These are phyloP conservation scores for Kryptolebias marmoratus DNA, from an alignment of 2,113 vertebrate species.

Conservation along the genomic window DNA sequence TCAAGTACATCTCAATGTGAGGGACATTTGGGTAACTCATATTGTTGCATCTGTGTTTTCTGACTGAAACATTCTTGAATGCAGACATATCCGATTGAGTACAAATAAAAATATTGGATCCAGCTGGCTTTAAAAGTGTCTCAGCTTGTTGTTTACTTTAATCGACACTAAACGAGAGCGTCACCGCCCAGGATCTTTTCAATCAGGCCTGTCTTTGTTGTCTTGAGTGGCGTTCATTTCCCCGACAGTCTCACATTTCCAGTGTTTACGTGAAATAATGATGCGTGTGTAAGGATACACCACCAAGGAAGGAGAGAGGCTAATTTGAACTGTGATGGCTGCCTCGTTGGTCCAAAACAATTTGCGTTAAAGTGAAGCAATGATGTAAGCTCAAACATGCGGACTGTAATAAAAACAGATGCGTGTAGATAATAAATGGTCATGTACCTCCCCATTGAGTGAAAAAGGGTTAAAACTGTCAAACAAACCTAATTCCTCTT, in stretches of 20 bases:
- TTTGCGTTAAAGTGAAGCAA: slow-evolving; percentile 58
- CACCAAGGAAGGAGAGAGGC: slow-evolving; percentile 41
- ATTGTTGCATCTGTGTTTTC: slow-evolving; percentile 39
- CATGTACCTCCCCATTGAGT: background rate
- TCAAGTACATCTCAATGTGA: slow-evolving; percentile 75
- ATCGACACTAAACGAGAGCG: slow-evolving; percentile 64
- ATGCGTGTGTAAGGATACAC: slow-evolving; percentile 73
- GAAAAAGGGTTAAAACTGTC: slow-evolving; percentile 39
- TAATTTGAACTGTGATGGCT: slow-evolving; percentile 55
- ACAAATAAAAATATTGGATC: slow-evolving; percentile 55
- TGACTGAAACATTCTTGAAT: slow-evolving; percentile 56
- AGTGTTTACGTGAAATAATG: slow-evolving; percentile 76
- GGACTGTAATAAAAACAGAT: slow-evolving; percentile 31
- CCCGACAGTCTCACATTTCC: slow-evolving; percentile 65
- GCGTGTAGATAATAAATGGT: slow-evolving; percentile 21
- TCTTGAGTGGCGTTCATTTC: slow-evolving; percentile 52
- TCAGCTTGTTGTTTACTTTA: slow-evolving; percentile 62
- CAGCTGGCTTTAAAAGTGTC: slow-evolving; percentile 43
- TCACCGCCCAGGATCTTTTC: slow-evolving; percentile 65
- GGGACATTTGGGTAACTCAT: slow-evolving; percentile 33
- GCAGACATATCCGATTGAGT: slow-evolving; percentile 46
- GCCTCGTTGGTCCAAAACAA: slow-evolving; percentile 58
- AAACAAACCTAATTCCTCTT: slow-evolving; percentile 28
- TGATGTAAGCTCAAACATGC: slow-evolving; percentile 46
- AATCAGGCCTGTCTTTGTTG: slow-evolving; percentile 60